A percentile compares a stretch with the other conserved stretches of the same genome.
phyloP scores from a whole-genome alignment of 2,113 vertebrate species.

The Limanda limanda region DNA sequence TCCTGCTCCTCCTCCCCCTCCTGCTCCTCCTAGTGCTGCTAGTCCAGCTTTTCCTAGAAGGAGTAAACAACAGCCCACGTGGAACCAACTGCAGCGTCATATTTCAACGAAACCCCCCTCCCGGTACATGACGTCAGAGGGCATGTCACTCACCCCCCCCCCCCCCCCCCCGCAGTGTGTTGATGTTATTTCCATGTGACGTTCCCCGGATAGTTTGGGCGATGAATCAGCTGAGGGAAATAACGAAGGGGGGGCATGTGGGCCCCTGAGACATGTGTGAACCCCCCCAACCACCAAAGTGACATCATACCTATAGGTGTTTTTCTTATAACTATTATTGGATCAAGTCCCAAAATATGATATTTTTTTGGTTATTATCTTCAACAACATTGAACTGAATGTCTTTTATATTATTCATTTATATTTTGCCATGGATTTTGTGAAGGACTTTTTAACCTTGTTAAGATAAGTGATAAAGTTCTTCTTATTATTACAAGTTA shows the following conservation, averaged over 20 bases:
- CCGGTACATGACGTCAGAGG: conserved; percentile 41
- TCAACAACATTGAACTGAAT: too few relatives aligned
- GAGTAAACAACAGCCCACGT: conserved; percentile 84
- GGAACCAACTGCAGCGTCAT: conserved; percentile 64
- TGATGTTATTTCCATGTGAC: conserved; percentile 10
- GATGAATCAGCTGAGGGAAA: background rate
- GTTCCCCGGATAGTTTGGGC: background rate
- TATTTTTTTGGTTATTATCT: too few relatives aligned
- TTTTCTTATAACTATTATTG: too few relatives aligned
- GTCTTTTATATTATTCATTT: too few relatives aligned
- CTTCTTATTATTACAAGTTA: too few relatives aligned
- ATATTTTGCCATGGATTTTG: too few relatives aligned
- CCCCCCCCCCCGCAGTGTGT: background rate
- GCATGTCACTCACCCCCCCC: conserved; percentile 15
- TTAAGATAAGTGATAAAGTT: too few relatives aligned
- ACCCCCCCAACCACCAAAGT: background rate
- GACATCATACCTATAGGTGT: too few relatives aligned
- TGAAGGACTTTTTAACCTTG: too few relatives aligned
- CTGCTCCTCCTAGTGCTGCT: background rate
- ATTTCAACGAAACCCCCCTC: conserved; percentile 31
- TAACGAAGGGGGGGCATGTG: too few relatives aligned
- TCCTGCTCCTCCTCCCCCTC: conserved; percentile 34
- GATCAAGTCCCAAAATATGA: too few relatives aligned
- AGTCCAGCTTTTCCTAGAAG: conserved; percentile 60
- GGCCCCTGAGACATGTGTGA: too few relatives aligned